Percentiles rank a stretch among this genome's conserved stretches.
Evolutionary conservation across 2,113 vertebrate genomes (phyloP).

Genomic region (Syrrhaptes paradoxus): DNA sequence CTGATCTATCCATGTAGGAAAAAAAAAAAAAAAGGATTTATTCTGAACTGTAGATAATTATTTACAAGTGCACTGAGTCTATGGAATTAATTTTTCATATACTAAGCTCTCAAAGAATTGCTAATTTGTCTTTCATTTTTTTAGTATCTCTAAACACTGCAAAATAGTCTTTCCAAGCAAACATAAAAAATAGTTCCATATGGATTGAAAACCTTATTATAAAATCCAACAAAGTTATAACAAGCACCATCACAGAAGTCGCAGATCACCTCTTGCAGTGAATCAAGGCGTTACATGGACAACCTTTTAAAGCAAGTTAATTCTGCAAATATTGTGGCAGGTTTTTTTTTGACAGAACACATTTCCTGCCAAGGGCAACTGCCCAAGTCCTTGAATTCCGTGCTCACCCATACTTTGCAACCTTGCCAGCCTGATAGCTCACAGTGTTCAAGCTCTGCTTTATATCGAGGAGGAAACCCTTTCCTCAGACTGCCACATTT

Average conservation of each 20-base stretch:
- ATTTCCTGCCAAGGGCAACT: background rate
- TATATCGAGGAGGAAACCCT: background rate
- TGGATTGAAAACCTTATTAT: background rate
- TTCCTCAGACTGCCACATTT: background rate
- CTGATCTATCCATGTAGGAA: background rate
- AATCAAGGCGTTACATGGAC: background rate
- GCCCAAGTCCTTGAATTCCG: background rate
- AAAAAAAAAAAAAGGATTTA: background rate
- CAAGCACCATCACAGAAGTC: background rate
- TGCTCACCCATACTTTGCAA: background rate
- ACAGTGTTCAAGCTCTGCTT: background rate
- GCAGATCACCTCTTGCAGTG: background rate
- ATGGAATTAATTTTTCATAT: background rate
- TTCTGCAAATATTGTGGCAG: background rate
- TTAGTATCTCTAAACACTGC: background rate
- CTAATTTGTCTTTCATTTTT: background rate
- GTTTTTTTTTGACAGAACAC: background rate
- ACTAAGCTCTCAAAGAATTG: background rate
- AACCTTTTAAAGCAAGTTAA: background rate
- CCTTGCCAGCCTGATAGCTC: background rate
- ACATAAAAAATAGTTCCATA: background rate
- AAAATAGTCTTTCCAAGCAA: background rate
- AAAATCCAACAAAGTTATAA: background rate
- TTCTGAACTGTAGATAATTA: background rate
- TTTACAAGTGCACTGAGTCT: background rate